These are phyloP conservation scores for Peucedramus taeniatus DNA, from an alignment of 2,113 vertebrate species.

Conservation along the genomic window DNA sequence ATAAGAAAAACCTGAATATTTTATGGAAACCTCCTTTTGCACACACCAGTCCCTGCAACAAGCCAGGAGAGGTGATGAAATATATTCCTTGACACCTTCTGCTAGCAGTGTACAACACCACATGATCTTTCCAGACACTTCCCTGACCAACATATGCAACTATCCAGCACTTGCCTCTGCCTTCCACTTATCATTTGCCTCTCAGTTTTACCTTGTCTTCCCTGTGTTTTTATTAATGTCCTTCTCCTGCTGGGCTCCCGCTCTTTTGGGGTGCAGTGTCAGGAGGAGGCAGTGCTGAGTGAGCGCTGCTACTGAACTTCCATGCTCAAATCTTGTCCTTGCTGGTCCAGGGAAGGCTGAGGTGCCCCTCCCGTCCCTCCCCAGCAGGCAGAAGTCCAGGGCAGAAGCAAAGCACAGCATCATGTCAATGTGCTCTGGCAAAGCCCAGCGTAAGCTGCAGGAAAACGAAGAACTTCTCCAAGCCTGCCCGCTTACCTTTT, in stretches of 20 bases:
- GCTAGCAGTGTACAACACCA: neutral
- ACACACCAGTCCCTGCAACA: neutral
- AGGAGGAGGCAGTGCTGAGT: neutral
- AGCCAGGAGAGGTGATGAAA: neutral
- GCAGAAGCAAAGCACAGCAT: neutral
- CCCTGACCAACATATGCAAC: neutral
- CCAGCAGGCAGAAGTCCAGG: neutral
- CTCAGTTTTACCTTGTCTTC: neutral
- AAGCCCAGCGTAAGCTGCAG: neutral
- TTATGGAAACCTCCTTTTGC: neutral
- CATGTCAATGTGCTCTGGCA: neutral
- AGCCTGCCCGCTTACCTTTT: neutral
- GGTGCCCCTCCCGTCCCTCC: accelerated
- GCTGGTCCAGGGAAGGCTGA: neutral
- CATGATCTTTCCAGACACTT: neutral
- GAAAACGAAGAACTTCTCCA: neutral
- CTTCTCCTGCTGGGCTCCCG: neutral
- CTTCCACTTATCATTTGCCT: neutral
- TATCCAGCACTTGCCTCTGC: neutral
- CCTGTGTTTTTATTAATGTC: neutral
- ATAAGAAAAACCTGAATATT: neutral
- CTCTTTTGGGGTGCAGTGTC: accelerated
- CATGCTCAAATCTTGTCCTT: neutral
- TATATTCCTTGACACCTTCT: neutral
- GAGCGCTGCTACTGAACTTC: accelerated